Evolutionary conservation across 1,140 invertebrate species (phyloP).

Genomic region (Drosophila chauvacae): DNA sequence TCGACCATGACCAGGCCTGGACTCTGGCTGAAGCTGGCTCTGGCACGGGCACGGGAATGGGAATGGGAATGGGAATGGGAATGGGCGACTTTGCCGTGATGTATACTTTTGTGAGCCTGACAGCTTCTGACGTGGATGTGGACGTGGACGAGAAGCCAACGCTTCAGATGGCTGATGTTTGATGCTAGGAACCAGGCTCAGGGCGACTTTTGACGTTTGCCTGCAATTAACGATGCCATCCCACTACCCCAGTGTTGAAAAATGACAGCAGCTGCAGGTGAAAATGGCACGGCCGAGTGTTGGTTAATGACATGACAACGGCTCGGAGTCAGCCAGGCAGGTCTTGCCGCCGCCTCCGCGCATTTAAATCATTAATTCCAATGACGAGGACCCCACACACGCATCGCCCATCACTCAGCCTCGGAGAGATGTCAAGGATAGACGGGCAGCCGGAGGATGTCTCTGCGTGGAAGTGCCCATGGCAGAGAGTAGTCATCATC

Average conservation of each 20-base stretch:
- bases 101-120: slow-evolving; percentile 65
- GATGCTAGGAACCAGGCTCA: slow-evolving; percentile 30
- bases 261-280: slow-evolving; percentile 76
- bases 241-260: slow-evolving; percentile 67
- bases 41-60: neutral
- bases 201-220: slow-evolving; percentile 79
- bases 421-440: slow-evolving; percentile 45
- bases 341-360: neutral
- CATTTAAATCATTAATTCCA: slow-evolving; percentile 78
- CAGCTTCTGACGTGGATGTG: slow-evolving; percentile 68
- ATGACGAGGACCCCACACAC: slow-evolving; percentile 65
- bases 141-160: slow-evolving; percentile 26
- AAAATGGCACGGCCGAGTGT: slow-evolving; percentile 76
- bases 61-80: neutral
- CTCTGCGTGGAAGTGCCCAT: slow-evolving; percentile 7
- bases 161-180: slow-evolving; percentile 43
- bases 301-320: slow-evolving; percentile 76
- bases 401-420: slow-evolving; percentile 52
- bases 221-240: slow-evolving; percentile 74
- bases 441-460: slow-evolving; percentile 25
- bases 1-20: slow-evolving; percentile 69
- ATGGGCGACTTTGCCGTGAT: slow-evolving; percentile 47
- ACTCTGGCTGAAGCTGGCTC: slow-evolving; percentile 15
- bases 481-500: slow-evolving; percentile 14
- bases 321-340: slow-evolving; percentile 11